These are phyloP conservation scores for Pygoscelis adeliae DNA, from an alignment of 2,113 vertebrate species.

Conservation along the genomic window DNA sequence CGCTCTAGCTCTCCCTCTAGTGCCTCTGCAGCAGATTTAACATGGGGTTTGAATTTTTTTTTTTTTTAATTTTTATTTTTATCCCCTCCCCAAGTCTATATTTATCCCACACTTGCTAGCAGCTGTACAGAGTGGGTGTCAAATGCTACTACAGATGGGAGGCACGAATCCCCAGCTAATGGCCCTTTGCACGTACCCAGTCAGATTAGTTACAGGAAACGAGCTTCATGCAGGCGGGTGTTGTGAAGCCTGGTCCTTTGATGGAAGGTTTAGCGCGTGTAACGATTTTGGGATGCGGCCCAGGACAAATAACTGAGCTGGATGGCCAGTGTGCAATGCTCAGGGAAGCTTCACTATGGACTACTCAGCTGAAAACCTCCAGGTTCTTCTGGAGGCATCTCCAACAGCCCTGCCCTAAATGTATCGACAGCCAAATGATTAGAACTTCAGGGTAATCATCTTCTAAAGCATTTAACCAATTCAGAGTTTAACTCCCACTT, in stretches of 20 bases:
- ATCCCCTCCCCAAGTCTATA: background rate
- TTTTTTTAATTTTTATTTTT: background rate
- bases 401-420: background rate
- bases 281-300: background rate
- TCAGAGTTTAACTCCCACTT: background rate
- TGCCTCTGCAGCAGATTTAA: background rate
- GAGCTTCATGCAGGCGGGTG: background rate
- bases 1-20: background rate
- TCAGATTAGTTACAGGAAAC: background rate
- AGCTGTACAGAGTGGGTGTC: background rate
- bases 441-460: background rate
- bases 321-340: background rate
- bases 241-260: background rate
- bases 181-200: background rate
- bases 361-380: background rate
- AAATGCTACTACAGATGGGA: background rate
- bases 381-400: background rate
- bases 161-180: background rate
- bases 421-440: background rate
- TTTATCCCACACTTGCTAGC: background rate
- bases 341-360: fast-evolving
- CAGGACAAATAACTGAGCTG: background rate
- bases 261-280: background rate
- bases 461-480: background rate
- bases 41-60: fast-evolving